phyloP scores from a whole-genome alignment of 2,113 vertebrate genomes.

The Ciconia stormi region DNA sequence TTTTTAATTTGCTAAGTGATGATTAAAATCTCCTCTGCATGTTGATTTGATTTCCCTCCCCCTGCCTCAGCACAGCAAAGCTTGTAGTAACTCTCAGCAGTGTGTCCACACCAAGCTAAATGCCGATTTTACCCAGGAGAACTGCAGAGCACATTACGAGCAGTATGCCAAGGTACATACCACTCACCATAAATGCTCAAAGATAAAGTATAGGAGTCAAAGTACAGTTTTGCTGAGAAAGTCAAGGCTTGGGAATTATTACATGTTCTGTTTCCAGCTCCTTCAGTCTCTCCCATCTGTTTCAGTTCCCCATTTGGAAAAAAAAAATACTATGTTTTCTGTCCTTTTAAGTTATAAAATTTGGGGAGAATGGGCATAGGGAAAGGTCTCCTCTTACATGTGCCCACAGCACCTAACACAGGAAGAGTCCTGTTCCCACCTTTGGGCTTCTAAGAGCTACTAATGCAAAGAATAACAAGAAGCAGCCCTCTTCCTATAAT shows the following conservation, averaged over 20 bases:
- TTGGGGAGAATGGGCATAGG: neutral
- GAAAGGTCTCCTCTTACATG: neutral
- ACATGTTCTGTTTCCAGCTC: constrained; percentile 20
- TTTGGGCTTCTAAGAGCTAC: neutral
- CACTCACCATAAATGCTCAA: neutral
- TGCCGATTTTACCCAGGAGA: neutral
- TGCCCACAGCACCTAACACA: neutral
- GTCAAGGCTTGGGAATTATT: neutral
- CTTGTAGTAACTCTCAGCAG: neutral
- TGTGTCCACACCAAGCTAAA: neutral
- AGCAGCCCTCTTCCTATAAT: neutral
- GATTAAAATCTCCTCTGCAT: constrained; percentile 18
- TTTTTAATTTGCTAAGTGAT: constrained; percentile 2
- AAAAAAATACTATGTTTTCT: neutral
- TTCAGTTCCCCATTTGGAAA: neutral
- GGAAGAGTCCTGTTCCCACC: neutral
- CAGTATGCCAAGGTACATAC: neutral
- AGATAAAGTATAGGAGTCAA: neutral
- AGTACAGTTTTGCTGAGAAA: neutral
- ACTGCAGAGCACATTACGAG: neutral
- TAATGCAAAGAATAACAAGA: neutral
- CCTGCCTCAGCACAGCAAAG: neutral
- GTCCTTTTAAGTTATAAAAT: neutral
- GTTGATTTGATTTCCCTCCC: neutral
- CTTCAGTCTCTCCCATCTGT: constrained; percentile 44